Percentiles rank a stretch among this genome's conserved stretches.
These are phyloP conservation scores for Ochlodes sylvanus DNA, from an alignment of 2,888 invertebrate species.

Conservation along the genomic window DNA sequence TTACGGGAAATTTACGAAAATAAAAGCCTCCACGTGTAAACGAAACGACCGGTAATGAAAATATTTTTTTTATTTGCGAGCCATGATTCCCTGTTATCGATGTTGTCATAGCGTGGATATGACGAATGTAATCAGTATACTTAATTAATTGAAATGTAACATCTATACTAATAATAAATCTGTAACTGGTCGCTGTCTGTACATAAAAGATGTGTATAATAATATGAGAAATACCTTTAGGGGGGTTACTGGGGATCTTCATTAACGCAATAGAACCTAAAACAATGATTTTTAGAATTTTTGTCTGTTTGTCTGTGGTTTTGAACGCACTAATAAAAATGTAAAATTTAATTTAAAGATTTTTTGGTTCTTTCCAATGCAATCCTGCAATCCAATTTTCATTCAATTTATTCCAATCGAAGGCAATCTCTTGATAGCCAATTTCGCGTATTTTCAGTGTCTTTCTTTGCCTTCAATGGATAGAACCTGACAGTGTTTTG, in stretches of 20 bases:
- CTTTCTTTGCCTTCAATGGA: background rate
- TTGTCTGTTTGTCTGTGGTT: no score
- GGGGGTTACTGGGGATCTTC: no score
- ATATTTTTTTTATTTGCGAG: conserved; percentile 56
- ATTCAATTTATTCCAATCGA: background rate
- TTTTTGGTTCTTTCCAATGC: background rate
- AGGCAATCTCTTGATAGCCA: background rate
- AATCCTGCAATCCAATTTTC: background rate
- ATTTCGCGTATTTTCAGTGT: background rate
- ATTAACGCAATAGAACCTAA: no score
- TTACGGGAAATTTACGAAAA: conserved; percentile 53
- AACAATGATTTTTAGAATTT: no score
- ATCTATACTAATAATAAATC: no score
- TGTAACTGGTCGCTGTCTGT: no score
- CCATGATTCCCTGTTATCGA: conserved; percentile 38
- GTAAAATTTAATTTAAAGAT: no score
- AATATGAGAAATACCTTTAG: no score
- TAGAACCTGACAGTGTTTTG: background rate
- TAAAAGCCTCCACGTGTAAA: conserved; percentile 63
- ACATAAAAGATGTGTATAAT: no score
- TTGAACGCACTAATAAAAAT: no score
- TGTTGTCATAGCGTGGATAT: conserved; percentile 48
- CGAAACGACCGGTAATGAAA: conserved; percentile 67
- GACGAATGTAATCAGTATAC: conserved; percentile 10
- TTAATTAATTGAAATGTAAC: no score